Conservation (phyloP, 2,797 vertebrate species). For the Cercopithecus petaurista region DNA sequence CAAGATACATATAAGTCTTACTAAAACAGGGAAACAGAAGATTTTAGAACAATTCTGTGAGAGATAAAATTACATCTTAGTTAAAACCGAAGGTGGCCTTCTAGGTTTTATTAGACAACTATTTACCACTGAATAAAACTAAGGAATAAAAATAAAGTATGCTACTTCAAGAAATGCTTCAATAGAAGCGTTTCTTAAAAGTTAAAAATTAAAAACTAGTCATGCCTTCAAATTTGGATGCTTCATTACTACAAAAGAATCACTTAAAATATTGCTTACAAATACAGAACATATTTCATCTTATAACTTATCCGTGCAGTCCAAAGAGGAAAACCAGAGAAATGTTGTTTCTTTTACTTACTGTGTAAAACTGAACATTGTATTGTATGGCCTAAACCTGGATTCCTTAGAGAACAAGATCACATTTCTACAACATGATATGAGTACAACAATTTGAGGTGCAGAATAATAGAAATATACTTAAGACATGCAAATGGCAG, state of each 20-base stretch:
- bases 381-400: background rate
- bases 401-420: conserved; percentile 24
- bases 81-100: conserved; percentile 66
- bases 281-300: conserved; percentile 29
- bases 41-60: conserved; percentile 7
- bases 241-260: conserved; percentile 18
- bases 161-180: conserved; percentile 61
- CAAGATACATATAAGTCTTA: conserved; percentile 73
- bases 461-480: background rate
- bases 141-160: conserved; percentile 47
- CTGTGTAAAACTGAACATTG: conserved; percentile 7
- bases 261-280: conserved; percentile 36
- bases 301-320: conserved; percentile 30
- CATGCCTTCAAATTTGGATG: conserved; percentile 27
- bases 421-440: conserved; percentile 29
- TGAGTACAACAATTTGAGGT: background rate
- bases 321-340: conserved; percentile 21
- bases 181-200: conserved; percentile 52
- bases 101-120: conserved; percentile 68
- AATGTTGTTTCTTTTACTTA: background rate
- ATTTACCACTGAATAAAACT: conserved; percentile 47
- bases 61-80: conserved; percentile 66
- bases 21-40: conserved; percentile 67
- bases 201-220: background rate
- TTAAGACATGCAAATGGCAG: background rate